phyloP scores from a whole-genome alignment of 23 tunicate genomes.

The Halocynthia aurantium region DNA sequence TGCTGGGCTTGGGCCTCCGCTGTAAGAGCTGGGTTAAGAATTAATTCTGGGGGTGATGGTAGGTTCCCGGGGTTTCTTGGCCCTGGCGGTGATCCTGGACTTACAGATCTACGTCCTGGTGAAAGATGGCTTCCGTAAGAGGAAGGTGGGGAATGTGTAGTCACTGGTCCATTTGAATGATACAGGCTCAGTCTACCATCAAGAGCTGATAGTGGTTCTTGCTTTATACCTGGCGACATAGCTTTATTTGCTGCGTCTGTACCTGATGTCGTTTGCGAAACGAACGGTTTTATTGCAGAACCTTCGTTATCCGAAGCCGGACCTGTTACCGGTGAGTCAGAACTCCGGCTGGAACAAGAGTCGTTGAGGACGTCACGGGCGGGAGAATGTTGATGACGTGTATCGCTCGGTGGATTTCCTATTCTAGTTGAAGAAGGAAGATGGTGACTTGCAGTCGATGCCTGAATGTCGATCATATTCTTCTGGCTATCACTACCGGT shows the following conservation, averaged over 20 bases:
- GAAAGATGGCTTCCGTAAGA: conserved; percentile 10
- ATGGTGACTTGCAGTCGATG: too few species aligned
- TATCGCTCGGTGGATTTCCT: too few species aligned
- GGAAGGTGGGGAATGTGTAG: conserved; percentile 10
- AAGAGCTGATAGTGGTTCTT: conserved; percentile 19
- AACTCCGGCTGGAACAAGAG: too few species aligned
- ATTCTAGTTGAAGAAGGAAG: too few species aligned
- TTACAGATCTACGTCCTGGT: conserved; percentile 6
- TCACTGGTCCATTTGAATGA: neutral
- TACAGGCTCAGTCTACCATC: neutral
- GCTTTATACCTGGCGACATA: conserved; percentile 18
- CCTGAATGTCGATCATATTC: too few species aligned
- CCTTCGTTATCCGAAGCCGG: conserved; percentile 17
- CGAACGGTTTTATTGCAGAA: neutral
- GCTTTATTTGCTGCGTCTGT: conserved; percentile 4
- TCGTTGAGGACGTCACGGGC: too few species aligned
- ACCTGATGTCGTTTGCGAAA: neutral
- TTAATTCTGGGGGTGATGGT: conserved; percentile 7
- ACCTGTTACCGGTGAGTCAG: too few species aligned
- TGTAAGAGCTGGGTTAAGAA: neutral
- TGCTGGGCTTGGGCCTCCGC: too few species aligned
- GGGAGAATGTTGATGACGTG: too few species aligned
- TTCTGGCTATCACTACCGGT: too few species aligned
- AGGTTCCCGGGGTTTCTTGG: neutral
- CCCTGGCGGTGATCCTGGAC: conserved; percentile 6